These are phyloP conservation scores for Smittia sp. DNA, from an alignment of 2,888 invertebrate species.

Conservation along the genomic window DNA sequence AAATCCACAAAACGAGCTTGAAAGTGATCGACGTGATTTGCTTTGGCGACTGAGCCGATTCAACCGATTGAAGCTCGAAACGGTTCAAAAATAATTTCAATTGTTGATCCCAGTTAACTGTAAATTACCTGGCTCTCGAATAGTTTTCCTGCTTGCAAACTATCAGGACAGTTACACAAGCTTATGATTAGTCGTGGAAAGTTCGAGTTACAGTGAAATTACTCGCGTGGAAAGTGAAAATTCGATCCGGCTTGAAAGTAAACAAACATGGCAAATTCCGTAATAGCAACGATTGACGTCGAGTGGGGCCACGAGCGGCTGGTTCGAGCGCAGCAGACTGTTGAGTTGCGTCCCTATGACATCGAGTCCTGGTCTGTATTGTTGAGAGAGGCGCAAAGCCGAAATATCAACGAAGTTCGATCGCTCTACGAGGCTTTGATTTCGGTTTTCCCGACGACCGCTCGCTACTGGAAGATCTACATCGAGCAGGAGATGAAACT, in stretches of 20 bases:
- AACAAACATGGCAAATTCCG: not conserved
- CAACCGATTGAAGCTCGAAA: no score
- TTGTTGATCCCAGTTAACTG: no score
- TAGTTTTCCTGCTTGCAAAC: no score
- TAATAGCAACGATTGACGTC: not conserved
- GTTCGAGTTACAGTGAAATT: no score
- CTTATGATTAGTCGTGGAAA: no score
- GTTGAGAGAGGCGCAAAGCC: constrained; percentile 86
- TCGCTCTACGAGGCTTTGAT: constrained; percentile 93
- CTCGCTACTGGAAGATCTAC: constrained; percentile 98
- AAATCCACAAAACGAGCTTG: not conserved
- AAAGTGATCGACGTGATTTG: no score
- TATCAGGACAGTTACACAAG: no score
- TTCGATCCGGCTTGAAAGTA: not conserved
- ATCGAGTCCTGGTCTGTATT: constrained; percentile 97
- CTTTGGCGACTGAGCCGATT: no score
- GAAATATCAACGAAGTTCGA: constrained; percentile 85
- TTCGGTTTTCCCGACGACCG: constrained; percentile 90
- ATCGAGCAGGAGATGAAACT: constrained; percentile 98
- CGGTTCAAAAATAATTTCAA: no score
- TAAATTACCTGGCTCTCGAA: no score
- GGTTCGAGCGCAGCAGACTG: constrained; percentile 76
- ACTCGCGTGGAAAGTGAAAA: no score
- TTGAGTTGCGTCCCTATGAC: constrained; percentile 88
- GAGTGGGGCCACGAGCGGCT: constrained; percentile 88